Base-by-base conservation (phyloP, 1,140 invertebrate species). In the Frieseomelitta varia region DNA sequence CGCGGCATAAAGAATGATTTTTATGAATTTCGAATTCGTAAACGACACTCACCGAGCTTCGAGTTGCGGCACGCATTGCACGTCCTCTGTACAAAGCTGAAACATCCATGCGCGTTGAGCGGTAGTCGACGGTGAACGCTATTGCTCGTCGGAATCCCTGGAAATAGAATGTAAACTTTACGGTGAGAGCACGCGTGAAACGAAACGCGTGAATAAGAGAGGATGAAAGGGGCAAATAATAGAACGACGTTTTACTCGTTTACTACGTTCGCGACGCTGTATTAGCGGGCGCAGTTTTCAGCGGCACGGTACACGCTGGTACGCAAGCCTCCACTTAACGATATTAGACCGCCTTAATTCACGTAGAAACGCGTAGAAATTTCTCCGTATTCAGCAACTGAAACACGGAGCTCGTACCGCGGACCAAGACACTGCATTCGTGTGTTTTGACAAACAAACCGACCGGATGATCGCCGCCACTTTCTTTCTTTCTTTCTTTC, bases 401-500 rank as follows among this genome's bases (percentile, higher is more conserved):
- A 58, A 21, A 53, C 81, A 15, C 11, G 34, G 6, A 39, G 39
- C 39, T 39, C 39, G 39, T 39, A n/a, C n/a, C n/a, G n/a, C 30
- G 30, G 2, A 47, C 39, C 39, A 47, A 47, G 0, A 47, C 8
- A 47, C 39, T 47, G 6, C 39, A 47, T 47, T 47, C 39, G 39
- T 47, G 39, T 47, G 8, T 47, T 47, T 47, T 47, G 39, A 6
- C 39, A 8, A 47, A 47, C 39, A 71, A n/a, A n/a, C 21, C 39
- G 10, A 11, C 6, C 53, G 8, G 39, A 8, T 14, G 15, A 58
- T 21, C 27, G n/a, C 30, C 61, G 81, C 34, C 84, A 78, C 81
- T 84, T 84, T 79, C 84, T 79, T 58, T 84, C 76, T 88, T 72
- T 47, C 47, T 47, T 63, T n/a, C n/a, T n/a, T n/a, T 77, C 71